Conservation (phyloP, 2,797 vertebrate genomes). For the Eleutherodactylus coqui region DNA sequence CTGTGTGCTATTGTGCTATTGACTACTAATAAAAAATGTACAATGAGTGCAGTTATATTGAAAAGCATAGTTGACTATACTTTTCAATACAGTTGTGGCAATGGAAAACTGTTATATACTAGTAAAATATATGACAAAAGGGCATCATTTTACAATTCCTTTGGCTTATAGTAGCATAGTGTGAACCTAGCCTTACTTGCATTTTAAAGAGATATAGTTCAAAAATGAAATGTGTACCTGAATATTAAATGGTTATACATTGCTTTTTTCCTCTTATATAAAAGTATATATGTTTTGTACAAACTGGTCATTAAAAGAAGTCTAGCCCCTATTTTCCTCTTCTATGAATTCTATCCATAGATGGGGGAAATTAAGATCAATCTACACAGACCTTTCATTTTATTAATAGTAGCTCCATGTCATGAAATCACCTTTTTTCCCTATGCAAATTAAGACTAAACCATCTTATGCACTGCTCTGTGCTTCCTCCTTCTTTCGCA, state of each 20-base stretch:
- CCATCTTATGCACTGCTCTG: no score
- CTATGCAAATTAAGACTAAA: no score
- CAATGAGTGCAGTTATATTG: neutral
- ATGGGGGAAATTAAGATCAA: no score
- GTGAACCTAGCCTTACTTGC: no score
- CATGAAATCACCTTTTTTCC: no score
- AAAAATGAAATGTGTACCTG: neutral
- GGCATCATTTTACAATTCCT: neutral
- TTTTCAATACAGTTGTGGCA: neutral
- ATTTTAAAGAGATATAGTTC: neutral
- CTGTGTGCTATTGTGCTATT: no score
- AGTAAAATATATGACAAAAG: neutral
- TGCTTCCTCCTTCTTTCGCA: no score
- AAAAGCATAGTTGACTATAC: neutral
- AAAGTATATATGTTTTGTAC: neutral
- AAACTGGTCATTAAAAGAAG: neutral
- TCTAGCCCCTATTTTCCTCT: no score
- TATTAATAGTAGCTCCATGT: no score
- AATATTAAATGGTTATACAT: neutral
- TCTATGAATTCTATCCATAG: no score
- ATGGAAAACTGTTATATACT: neutral
- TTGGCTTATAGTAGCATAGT: neutral
- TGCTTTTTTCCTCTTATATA: neutral
- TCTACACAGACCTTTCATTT: no score
- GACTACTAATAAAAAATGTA: no score